Percentiles rank a stretch among this genome's conserved stretches.
Conservation (phyloP, 2,797 vertebrate genomes). For the Microctenopoma stevenorrisi region DNA sequence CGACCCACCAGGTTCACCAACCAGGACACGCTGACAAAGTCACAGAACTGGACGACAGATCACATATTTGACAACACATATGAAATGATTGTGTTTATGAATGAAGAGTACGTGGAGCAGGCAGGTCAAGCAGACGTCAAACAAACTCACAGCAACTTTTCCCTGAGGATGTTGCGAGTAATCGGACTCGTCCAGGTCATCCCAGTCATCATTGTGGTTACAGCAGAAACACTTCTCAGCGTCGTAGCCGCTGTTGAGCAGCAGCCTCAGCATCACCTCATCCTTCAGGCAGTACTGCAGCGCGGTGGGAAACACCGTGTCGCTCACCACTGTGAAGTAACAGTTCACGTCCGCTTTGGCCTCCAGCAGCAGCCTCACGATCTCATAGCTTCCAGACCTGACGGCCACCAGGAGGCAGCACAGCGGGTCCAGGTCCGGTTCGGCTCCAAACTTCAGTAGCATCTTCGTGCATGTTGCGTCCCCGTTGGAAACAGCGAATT, state of each 20-base stretch:
- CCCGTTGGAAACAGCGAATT: constrained; percentile 88
- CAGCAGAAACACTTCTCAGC: constrained; percentile 88
- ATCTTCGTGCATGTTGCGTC: constrained; percentile 84
- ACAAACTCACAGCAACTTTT: constrained; percentile 65
- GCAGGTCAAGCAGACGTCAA: too few relatives aligned
- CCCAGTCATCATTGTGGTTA: constrained; percentile 79
- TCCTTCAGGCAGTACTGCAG: constrained; percentile 91
- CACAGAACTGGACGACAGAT: constrained; percentile 84
- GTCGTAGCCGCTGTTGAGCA: constrained; percentile 88
- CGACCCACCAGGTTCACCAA: constrained; percentile 84
- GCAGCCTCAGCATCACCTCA: constrained; percentile 89
- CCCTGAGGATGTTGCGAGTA: constrained; percentile 18
- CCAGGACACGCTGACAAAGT: constrained; percentile 88
- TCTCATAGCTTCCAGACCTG: constrained; percentile 85
- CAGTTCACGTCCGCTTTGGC: constrained; percentile 88
- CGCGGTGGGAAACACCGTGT: constrained; percentile 89
- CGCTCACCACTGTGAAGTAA: constrained; percentile 87
- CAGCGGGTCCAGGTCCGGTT: constrained; percentile 88
- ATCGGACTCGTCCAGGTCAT: not conserved
- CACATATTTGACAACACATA: too few relatives aligned
- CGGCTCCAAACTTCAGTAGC: constrained; percentile 85
- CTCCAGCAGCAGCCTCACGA: constrained; percentile 86
- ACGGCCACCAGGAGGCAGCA: constrained; percentile 89
- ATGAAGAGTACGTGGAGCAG: too few relatives aligned
- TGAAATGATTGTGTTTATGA: too few relatives aligned